Evolutionary conservation across 2,888 invertebrate species (phyloP).

Genomic region (Hoplodrina blanda): DNA sequence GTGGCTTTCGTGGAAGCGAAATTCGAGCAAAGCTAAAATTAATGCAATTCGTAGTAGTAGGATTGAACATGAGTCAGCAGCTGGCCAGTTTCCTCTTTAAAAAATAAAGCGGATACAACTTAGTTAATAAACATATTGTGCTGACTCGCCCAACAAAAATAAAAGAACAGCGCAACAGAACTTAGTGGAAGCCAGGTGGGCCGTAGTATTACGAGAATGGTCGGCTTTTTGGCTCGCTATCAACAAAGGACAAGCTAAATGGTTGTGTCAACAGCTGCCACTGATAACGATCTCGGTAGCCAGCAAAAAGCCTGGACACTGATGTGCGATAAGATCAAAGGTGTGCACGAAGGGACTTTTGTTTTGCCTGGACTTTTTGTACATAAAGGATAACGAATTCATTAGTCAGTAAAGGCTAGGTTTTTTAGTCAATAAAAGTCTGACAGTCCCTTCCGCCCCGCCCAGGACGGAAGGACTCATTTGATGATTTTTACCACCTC

Average conservation of each 20-base stretch:
- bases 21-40: background rate
- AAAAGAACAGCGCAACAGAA: conserved; percentile 31
- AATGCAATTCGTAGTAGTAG: background rate
- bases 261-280: conserved; percentile 54
- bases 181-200: conserved; percentile 51
- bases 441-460: no score
- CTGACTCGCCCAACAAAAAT: conserved; percentile 28
- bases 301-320: conserved; percentile 50
- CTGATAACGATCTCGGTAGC: conserved; percentile 56
- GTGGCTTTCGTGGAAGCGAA: conserved; percentile 6
- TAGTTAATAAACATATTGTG: conserved; percentile 5
- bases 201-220: conserved; percentile 33
- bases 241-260: conserved; percentile 58
- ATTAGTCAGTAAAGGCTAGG: no score
- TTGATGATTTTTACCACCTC: no score
- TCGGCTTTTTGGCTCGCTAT: conserved; percentile 52
- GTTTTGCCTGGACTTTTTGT: conserved; percentile 20
- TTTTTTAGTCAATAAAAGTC: no score
- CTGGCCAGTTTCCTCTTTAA: background rate
- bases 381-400: background rate
- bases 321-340: conserved; percentile 49
- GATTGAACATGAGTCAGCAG: background rate
- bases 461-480: no score
- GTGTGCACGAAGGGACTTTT: conserved; percentile 23
- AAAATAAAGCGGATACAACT: background rate